Conservation (phyloP, 2,113 vertebrate species). For the cat (Felis catus) region F.catus_Fca126_mat1.0 CM031424.1:65078501-65079000, state of each 20-base stretch:
- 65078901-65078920: neutral
- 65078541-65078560: neutral
- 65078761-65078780: neutral
- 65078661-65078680: neutral
- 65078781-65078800: constrained; percentile 30
- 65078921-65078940: neutral
- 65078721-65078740: constrained; percentile 12
- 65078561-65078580: neutral
- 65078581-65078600: neutral
- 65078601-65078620: neutral
- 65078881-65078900: neutral
- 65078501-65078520: neutral
- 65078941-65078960: neutral
- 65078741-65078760: neutral
- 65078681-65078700: neutral
- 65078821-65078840: neutral
- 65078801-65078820: neutral
- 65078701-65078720: neutral
- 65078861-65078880: too few relatives aligned
- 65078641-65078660: neutral
- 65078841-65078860: constrained; percentile 31
- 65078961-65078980: neutral
- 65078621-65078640: neutral
- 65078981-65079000: neutral
- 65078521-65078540: neutral